These are phyloP conservation scores for Pangasius macronema DNA, from an alignment of 2,797 vertebrate species.

Conservation along the genomic window DNA sequence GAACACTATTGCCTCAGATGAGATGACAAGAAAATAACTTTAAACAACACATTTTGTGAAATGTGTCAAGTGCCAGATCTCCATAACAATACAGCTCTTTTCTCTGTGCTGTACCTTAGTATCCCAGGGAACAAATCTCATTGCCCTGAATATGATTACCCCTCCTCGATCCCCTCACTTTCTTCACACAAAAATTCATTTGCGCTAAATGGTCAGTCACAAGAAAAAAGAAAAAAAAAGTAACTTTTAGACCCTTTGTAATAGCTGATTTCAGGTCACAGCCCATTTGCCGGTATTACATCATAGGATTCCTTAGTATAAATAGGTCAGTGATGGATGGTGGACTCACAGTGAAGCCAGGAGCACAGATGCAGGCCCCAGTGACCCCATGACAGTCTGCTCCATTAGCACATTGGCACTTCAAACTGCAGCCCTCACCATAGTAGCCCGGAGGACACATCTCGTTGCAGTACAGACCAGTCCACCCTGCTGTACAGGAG, in stretches of 20 bases:
- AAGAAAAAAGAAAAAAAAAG: background rate
- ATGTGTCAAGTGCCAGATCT: slow-evolving; percentile 25
- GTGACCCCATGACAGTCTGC: slow-evolving; percentile 91
- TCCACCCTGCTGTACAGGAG: slow-evolving; percentile 90
- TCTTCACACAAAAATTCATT: background rate
- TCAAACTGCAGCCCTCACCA: slow-evolving; percentile 84
- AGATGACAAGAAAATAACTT: slow-evolving; percentile 59
- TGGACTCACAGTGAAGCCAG: slow-evolving; percentile 87
- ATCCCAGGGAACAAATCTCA: background rate
- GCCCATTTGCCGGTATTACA: slow-evolving; percentile 32
- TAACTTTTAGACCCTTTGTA: background rate
- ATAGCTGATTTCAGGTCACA: slow-evolving; percentile 17
- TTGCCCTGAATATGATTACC: background rate
- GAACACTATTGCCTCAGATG: slow-evolving; percentile 59
- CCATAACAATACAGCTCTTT: slow-evolving; percentile 23
- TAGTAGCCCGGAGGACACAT: slow-evolving; percentile 88
- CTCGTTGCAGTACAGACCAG: slow-evolving; percentile 93
- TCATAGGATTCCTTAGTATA: background rate
- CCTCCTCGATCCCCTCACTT: background rate
- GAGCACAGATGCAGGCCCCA: slow-evolving; percentile 87
- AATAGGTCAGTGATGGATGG: slow-evolving; percentile 37
- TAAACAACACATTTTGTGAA: slow-evolving; percentile 27
- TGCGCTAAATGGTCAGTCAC: background rate
- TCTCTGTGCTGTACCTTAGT: slow-evolving; percentile 15
- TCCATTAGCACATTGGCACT: slow-evolving; percentile 88